Conservation (phyloP, 2,888 invertebrate species). For the Macroteleia sp. region DNA sequence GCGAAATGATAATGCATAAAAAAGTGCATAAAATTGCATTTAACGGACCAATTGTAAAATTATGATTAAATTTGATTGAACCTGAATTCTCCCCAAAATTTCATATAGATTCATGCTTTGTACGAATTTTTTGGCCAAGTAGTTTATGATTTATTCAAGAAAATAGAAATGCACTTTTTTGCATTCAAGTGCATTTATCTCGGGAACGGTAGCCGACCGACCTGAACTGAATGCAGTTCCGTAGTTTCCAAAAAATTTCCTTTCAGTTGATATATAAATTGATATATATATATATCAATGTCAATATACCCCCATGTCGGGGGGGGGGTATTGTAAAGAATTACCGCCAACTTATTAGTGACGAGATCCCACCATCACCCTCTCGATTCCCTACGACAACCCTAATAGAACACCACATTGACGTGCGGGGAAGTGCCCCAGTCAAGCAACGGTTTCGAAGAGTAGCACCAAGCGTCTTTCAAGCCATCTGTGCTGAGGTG, state of each 20-base stretch:
- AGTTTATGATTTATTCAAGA: neutral
- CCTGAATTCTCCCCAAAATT: neutral
- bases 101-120: too few species aligned
- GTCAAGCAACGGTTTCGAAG: neutral
- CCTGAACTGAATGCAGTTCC: too few species aligned
- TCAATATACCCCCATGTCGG: too few species aligned
- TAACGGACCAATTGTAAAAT: too few species aligned
- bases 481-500: neutral
- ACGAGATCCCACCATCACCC: neutral
- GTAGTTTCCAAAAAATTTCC: too few species aligned
- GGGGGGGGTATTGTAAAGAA: too few species aligned
- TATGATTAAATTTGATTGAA: neutral
- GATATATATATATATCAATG: too few species aligned
- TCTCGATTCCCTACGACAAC: neutral
- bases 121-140: neutral
- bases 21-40: too few species aligned
- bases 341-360: too few species aligned
- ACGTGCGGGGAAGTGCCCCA: neutral
- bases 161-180: neutral
- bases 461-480: neutral
- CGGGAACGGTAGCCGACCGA: neutral
- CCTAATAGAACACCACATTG: neutral
- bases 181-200: neutral
- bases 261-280: too few species aligned
- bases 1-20: too few species aligned